Evolutionary conservation across 1,140 invertebrate species (phyloP), one percentile per base, ranked within the genome.

Genomic region (Trypoxylus dichotomus): DNA sequence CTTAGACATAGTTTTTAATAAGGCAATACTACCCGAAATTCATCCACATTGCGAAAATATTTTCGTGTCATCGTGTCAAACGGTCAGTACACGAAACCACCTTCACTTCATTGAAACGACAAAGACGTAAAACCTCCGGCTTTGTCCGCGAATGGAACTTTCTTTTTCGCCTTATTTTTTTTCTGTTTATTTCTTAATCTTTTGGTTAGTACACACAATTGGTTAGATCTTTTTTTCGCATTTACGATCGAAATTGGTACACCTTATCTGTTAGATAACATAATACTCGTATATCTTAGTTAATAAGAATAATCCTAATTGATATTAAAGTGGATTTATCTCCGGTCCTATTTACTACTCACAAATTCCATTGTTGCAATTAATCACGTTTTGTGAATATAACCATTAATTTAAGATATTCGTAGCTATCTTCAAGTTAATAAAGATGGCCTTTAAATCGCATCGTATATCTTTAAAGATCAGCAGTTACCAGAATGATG

Each of bases 1-100:
- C 60, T 19, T 63, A 63, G 60, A 24, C 60, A 63, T 63, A 63
- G 19, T 63, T 63, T 37, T 25, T 25, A 63, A 63, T 27, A 63
- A 63, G 19, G 19, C 43, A 47, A 47, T 47, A 19, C n/a, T 47
- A 47, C 43, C n/a, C 13, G 13, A 13, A 19, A 0, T 13, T 47
- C 6, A 63, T 63, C 60, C 60, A 63, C 19, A 63, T 63, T 63
- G 60, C 60, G 25, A 63, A 63, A 24, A 24, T 63, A 63, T 63
- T 63, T 63, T 63, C 19, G 60, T 58, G 54, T 63, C 60, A 63
- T 63, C 60, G 60, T 63, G 60, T 63, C 60, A 63, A 47, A 47
- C 43, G 43, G 43, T 13, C 3, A 47, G n/a, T 47, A 8, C n/a
- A 3, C 43, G 32, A 37, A 37, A 3, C 43, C n/a, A 15, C 43